Conservation (phyloP, 2,888 invertebrate species). For the Chironomus tentans region DNA sequence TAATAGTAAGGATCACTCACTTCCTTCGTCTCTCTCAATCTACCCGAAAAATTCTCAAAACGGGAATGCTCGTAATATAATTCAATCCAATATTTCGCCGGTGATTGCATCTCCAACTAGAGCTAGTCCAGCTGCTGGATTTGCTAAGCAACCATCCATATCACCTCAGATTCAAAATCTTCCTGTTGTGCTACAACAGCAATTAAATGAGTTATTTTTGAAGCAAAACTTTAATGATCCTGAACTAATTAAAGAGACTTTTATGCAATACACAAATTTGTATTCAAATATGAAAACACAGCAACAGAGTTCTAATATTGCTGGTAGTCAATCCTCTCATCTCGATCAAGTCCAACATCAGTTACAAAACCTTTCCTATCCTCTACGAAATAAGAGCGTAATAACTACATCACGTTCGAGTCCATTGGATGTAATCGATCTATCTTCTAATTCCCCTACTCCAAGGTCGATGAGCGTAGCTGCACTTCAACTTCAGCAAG, state of each 20-base stretch:
- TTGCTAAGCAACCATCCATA: constrained; percentile 22
- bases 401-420: constrained; percentile 31
- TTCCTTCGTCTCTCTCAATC: constrained; percentile 18
- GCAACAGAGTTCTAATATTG: constrained; percentile 6
- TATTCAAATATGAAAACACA: constrained; percentile 12
- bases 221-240: constrained; percentile 15
- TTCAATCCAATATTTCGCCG: constrained; percentile 3
- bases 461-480: constrained; percentile 39
- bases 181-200: constrained; percentile 20
- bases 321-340: constrained; percentile 30
- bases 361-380: background rate
- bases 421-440: constrained; percentile 45
- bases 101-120: constrained; percentile 24
- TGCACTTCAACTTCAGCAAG: constrained; percentile 38
- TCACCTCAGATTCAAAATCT: constrained; percentile 10
- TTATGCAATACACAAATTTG: constrained; percentile 13
- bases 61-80: constrained; percentile 6
- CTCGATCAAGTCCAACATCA: background rate
- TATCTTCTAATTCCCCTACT: constrained; percentile 38
- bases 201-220: constrained; percentile 11
- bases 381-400: constrained; percentile 28
- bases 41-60: constrained; percentile 23
- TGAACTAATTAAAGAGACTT: constrained; percentile 16
- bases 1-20: constrained; percentile 6
- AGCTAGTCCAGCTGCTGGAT: constrained; percentile 1